Evolutionary conservation across 2,113 vertebrate species (phyloP).

Genomic region (Platysteira castanea): DNA sequence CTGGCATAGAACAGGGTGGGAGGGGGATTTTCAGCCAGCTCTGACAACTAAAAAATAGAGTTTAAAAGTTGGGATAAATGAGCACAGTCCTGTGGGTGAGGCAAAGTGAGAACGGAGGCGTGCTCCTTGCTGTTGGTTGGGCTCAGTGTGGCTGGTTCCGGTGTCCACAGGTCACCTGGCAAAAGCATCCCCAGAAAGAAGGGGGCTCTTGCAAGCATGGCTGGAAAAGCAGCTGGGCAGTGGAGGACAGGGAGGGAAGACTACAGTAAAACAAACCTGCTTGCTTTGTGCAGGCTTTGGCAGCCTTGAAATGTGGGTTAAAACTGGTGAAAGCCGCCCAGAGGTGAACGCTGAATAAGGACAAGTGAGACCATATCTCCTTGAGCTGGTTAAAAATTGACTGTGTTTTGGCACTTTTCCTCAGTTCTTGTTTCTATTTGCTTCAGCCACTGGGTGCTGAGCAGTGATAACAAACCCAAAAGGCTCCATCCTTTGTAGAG

Average conservation of each 20-base stretch:
- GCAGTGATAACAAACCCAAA: not conserved
- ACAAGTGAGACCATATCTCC: not conserved
- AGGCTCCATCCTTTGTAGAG: not conserved
- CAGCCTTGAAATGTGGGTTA: not conserved
- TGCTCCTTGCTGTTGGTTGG: not conserved
- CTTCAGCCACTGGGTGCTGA: not conserved
- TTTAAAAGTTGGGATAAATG: not conserved
- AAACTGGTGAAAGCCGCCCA: not conserved
- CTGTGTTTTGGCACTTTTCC: not conserved
- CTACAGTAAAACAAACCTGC: not conserved
- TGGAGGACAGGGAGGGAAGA: not conserved
- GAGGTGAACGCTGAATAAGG: not conserved
- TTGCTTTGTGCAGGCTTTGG: not conserved
- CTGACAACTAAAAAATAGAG: not conserved
- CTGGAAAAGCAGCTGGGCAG: not conserved
- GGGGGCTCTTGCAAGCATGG: not conserved
- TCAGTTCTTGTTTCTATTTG: not conserved
- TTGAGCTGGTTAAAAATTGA: not conserved
- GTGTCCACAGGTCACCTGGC: not conserved
- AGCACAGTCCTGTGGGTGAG: not conserved
- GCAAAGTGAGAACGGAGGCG: fast-evolving
- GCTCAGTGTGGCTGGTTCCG: not conserved
- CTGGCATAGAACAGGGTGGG: not conserved
- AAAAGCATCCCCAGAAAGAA: not conserved
- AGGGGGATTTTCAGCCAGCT: not conserved